Percentiles rank a stretch among this genome's conserved stretches.
These are phyloP conservation scores for Synanthedon myopaeformis DNA, from an alignment of 2,888 invertebrate genomes.

Conservation along the genomic window DNA sequence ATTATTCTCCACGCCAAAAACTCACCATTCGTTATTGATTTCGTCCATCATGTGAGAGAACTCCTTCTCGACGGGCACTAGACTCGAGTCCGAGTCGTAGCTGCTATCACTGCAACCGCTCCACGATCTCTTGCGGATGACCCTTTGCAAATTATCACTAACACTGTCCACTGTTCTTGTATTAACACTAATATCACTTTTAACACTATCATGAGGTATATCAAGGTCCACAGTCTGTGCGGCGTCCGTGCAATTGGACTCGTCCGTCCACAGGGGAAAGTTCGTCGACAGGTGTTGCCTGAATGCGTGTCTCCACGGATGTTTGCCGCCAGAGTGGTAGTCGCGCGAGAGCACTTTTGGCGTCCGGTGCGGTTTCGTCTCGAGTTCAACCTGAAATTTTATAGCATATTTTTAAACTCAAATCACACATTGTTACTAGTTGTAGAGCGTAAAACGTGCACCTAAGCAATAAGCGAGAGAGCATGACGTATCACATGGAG, in stretches of 20 bases:
- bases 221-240: conserved; percentile 7
- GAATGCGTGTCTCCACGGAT: conserved; percentile 56
- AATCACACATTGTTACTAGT: too few species aligned
- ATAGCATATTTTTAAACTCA: too few species aligned
- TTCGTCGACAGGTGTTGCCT: conserved; percentile 38
- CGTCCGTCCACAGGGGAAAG: conserved; percentile 37
- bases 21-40: conserved; percentile 62
- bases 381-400: conserved; percentile 38
- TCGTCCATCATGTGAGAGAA: conserved; percentile 56
- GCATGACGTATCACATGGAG: too few species aligned
- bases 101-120: conserved; percentile 48
- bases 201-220: conserved; percentile 26
- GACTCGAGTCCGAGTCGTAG: conserved; percentile 50
- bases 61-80: conserved; percentile 53
- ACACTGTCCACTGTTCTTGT: conserved; percentile 30
- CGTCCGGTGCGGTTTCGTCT: conserved; percentile 45
- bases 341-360: conserved; percentile 51
- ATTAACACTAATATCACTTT: conserved; percentile 48
- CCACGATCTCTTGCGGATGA: conserved; percentile 39
- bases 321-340: conserved; percentile 51
- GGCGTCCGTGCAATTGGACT: conserved; percentile 8
- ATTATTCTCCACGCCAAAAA: too few species aligned
- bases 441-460: not conserved
- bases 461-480: not conserved
- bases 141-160: conserved; percentile 24